These are phyloP conservation scores for Ethmia dodecea DNA, from an alignment of 2,888 invertebrate genomes.

Conservation along the genomic window DNA sequence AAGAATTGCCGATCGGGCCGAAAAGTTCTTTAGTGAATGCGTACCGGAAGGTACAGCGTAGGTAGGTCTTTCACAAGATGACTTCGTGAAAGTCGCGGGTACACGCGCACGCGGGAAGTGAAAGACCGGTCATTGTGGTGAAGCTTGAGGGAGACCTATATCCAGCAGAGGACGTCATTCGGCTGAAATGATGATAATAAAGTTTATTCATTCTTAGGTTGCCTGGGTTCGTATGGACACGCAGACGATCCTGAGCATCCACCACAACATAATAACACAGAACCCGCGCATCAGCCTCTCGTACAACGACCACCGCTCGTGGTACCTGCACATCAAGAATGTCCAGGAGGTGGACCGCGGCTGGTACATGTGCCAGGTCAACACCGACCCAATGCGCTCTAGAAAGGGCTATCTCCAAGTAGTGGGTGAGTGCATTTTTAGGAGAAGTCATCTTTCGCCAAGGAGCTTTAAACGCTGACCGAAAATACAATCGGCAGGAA, in stretches of 20 bases:
- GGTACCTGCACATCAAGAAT: constrained; percentile 93
- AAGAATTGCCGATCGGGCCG: too few relatives aligned
- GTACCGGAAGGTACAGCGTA: too few relatives aligned
- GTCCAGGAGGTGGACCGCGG: constrained; percentile 93
- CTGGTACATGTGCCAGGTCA: constrained; percentile 96
- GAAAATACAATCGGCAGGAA: too few relatives aligned
- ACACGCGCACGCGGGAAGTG: too few relatives aligned
- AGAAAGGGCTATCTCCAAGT: constrained; percentile 93
- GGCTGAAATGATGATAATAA: neutral
- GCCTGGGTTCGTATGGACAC: constrained; percentile 97
- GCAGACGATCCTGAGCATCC: constrained; percentile 94
- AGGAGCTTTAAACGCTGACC: too few relatives aligned
- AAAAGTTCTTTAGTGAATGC: too few relatives aligned
- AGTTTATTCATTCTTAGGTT: constrained; percentile 75
- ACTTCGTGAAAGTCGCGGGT: too few relatives aligned
- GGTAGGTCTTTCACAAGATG: too few relatives aligned
- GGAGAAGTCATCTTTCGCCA: neutral
- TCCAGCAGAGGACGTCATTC: neutral
- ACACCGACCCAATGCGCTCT: constrained; percentile 94
- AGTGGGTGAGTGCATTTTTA: constrained; percentile 89
- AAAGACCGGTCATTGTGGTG: too few relatives aligned
- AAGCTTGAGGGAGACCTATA: neutral
- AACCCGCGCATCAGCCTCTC: constrained; percentile 91
- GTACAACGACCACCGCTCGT: constrained; percentile 93
- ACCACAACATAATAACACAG: constrained; percentile 93